Evolutionary conservation across 2,888 invertebrate genomes (phyloP), one percentile per base, ranked within the genome.

Genomic region (Cheilosia pagana): DNA sequence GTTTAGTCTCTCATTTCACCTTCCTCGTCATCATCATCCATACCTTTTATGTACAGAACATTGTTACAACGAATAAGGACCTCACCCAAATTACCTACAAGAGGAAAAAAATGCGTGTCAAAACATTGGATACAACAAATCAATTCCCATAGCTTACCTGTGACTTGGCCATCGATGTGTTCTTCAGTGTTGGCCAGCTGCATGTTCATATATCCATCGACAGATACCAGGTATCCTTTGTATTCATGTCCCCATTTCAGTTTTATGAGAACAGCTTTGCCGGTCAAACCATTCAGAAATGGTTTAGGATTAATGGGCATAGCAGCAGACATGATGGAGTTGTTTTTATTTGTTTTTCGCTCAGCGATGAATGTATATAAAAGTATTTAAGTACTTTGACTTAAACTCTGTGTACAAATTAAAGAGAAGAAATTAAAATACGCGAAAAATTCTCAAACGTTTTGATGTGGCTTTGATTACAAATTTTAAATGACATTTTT

Each of bases 211-310:
- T 99, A 99, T 7, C 98, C 98, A 92, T 99, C 99, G 1, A 98
- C 98, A 3, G 99, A 99, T 0, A 99, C 99, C 41, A 99, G 93
- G 88, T 98, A 96, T 14, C 99, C 99, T 94, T 98, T 98, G 92
- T 99, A 99, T 92, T 99, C 99, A 92, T 99, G 99, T 35, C 99
- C 99, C 99, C 99, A 99, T 92, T 99, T 99, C 83, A 99, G 93
- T 92, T 99, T 99, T 2, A 99, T 98, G 92, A 99, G 95, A 48
- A 99, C 98, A 50, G 98, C 96, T 93, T 99, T 99, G 16, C 99
- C 99, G 1, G 99, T 99, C 59, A 99, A 94, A 90, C 97, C 97
- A 93, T 99, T 99, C 70, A 99, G 94, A 92, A 99, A 99, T 85
- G 99, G 99, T 94, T 99, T 99, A 4, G 99, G 99, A 93, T 99